Evolutionary conservation across 1,140 invertebrate genomes (phyloP).

Genomic region (Aphelenchoides besseyi): DNA sequence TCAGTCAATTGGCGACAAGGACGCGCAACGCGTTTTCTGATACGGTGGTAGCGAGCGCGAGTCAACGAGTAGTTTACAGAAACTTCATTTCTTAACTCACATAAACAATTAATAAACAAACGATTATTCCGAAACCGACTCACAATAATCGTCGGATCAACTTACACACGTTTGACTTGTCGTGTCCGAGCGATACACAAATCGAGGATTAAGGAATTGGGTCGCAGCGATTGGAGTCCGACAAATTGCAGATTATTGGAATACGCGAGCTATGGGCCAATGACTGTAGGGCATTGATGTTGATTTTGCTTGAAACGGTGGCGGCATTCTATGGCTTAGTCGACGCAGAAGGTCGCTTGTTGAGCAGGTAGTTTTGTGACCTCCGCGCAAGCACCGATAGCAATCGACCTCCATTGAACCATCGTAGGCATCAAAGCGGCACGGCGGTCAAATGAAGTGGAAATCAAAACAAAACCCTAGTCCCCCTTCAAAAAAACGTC

Average conservation of each 20-base stretch:
- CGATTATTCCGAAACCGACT: no score
- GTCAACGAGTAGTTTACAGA: neutral
- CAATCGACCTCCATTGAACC: constrained; percentile 8
- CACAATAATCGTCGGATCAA: neutral
- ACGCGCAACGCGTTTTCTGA: neutral
- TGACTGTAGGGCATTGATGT: neutral
- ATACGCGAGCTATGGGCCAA: neutral
- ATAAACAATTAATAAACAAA: no score
- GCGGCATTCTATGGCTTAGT: neutral
- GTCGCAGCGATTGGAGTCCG: neutral
- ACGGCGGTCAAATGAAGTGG: neutral
- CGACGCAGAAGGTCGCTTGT: neutral
- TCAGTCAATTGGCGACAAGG: constrained; percentile 1
- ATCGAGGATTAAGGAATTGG: neutral
- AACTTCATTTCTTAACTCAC: no score
- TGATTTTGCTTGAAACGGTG: neutral
- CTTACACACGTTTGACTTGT: neutral
- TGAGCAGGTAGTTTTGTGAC: neutral
- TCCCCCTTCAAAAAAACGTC: no score
- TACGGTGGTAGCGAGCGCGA: no score
- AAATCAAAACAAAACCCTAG: constrained; percentile 6
- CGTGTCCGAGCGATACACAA: neutral
- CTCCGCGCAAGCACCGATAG: neutral
- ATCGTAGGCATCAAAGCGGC: neutral
- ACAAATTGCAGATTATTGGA: no score